Percentiles rank a stretch among this genome's conserved stretches.
phyloP scores from a whole-genome alignment of 2,888 invertebrate species.

The Keiferia lycopersicella region DNA sequence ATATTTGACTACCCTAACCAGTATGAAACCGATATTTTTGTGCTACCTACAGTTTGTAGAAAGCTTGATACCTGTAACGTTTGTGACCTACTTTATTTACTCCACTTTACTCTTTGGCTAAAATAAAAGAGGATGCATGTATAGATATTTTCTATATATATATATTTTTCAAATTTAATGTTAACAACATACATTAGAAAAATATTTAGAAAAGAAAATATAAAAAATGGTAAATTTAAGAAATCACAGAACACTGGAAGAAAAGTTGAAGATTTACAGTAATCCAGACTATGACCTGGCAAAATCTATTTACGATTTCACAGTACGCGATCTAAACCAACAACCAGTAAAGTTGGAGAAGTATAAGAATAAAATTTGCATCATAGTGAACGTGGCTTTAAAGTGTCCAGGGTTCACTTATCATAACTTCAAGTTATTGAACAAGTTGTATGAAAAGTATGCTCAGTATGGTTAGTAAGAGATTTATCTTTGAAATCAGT shows the following conservation, averaged over 20 bases:
- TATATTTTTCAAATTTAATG: too few relatives aligned
- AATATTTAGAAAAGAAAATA: too few relatives aligned
- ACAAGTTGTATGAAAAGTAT: not conserved
- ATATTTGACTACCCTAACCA: too few relatives aligned
- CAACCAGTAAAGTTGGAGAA: not conserved
- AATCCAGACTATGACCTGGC: conserved; percentile 1
- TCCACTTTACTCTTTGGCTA: too few relatives aligned
- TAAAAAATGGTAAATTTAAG: too few relatives aligned
- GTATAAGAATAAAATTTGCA: not conserved
- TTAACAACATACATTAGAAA: too few relatives aligned
- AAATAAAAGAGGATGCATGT: too few relatives aligned
- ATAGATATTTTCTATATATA: too few relatives aligned
- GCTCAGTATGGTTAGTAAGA: not conserved
- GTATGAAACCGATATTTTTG: too few relatives aligned
- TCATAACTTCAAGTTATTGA: not conserved
- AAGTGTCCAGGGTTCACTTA: not conserved
- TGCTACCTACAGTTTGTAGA: too few relatives aligned
- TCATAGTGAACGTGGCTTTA: conserved; percentile 9
- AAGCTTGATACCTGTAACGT: too few relatives aligned
- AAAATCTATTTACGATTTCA: not conserved
- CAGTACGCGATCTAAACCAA: not conserved
- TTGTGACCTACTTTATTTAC: too few relatives aligned
- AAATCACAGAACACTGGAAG: not conserved
- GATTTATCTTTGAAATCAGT: not conserved
- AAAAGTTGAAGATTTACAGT: not conserved